These are phyloP conservation scores for Upupa epops DNA, from an alignment of 2,113 vertebrate species.

Conservation along the genomic window DNA sequence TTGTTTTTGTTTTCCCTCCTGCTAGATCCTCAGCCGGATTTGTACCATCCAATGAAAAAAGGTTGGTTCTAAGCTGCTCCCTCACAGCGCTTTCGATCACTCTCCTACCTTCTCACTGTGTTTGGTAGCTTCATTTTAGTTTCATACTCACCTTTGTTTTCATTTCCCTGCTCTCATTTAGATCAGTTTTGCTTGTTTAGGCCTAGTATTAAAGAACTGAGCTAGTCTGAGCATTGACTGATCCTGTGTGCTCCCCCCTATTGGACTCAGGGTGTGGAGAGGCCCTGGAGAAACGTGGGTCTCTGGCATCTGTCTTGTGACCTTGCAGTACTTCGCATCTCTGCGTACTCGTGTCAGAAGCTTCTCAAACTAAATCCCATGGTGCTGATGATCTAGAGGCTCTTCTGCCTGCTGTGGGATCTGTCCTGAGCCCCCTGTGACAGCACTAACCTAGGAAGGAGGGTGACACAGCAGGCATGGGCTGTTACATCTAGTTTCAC, in stretches of 20 bases:
- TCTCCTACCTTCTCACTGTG: slow-evolving; percentile 65
- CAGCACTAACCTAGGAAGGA: background rate
- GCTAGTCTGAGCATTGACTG: background rate
- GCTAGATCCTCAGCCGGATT: slow-evolving; percentile 94
- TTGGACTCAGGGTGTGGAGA: background rate
- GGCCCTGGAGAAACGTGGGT: background rate
- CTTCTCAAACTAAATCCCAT: background rate
- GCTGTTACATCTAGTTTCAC: background rate
- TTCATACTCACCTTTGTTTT: slow-evolving; percentile 54
- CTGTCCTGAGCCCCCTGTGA: background rate
- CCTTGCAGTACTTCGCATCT: background rate
- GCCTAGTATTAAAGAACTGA: background rate
- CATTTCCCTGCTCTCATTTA: slow-evolving; percentile 43
- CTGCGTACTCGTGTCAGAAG: background rate
- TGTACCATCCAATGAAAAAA: slow-evolving; percentile 97
- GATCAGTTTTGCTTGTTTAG: background rate
- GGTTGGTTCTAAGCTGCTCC: slow-evolving; percentile 89
- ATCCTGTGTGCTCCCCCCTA: background rate
- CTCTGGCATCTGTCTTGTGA: background rate
- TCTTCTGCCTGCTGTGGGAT: background rate
- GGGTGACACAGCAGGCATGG: background rate
- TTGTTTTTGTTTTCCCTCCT: slow-evolving; percentile 81
- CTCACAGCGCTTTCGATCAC: slow-evolving; percentile 60
- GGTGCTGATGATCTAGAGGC: background rate
- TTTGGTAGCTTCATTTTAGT: slow-evolving; percentile 68